phyloP scores from a whole-genome alignment of 2,888 invertebrate genomes.

The Pteria penguin region DNA sequence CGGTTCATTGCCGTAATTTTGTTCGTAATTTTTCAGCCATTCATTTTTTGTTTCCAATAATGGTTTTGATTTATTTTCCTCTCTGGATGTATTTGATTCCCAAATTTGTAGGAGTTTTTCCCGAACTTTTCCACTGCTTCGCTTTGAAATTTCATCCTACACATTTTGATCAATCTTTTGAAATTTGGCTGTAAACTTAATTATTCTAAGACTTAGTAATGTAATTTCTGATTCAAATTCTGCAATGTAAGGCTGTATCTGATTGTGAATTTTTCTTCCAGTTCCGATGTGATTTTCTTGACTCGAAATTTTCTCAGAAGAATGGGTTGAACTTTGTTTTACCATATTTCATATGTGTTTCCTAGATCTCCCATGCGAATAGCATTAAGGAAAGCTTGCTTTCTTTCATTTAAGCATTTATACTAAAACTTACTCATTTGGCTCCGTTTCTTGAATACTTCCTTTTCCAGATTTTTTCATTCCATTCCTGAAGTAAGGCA shows the following conservation, averaged over 20 bases:
- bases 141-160: conserved; percentile 1
- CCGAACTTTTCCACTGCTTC: neutral
- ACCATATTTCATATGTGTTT: conserved; percentile 24
- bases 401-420: conserved; percentile 18
- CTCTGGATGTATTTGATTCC: conserved; percentile 4
- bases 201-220: conserved; percentile 19
- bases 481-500: too few relatives aligned
- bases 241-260: conserved; percentile 7
- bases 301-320: conserved; percentile 27
- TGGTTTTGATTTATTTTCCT: conserved; percentile 20
- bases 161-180: neutral
- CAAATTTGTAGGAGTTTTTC: conserved; percentile 17
- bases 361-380: conserved; percentile 6
- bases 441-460: too few relatives aligned
- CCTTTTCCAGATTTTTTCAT: too few relatives aligned
- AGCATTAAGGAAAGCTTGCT: conserved; percentile 22
- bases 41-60: too few relatives aligned
- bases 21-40: too few relatives aligned
- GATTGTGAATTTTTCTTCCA: conserved; percentile 6
- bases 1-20: too few relatives aligned
- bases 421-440: too few relatives aligned
- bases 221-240: conserved; percentile 6
- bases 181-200: conserved; percentile 4
- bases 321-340: conserved; percentile 3
- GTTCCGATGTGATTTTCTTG: conserved; percentile 8